A percentile compares a stretch with the other conserved stretches of the same genome.
These are phyloP conservation scores for Dendrolimus punctatus DNA, from an alignment of 1,140 invertebrate species.

Conservation along the genomic window DNA sequence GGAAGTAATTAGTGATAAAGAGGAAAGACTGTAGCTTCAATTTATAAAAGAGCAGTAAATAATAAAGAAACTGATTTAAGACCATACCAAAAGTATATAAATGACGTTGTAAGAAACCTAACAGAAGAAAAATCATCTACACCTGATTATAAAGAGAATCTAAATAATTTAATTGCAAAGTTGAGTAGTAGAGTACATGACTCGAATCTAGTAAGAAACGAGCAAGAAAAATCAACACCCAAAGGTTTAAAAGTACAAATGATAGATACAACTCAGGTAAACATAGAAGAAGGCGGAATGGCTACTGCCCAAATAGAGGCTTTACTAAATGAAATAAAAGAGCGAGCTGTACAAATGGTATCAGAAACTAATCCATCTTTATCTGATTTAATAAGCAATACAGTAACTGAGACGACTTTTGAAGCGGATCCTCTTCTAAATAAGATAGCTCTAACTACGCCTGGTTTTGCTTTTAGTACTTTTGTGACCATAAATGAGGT, in stretches of 20 bases:
- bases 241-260: too few species aligned
- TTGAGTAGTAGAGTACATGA: constrained; percentile 18
- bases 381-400: constrained; percentile 28
- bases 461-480: constrained; percentile 10
- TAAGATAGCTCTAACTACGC: constrained; percentile 2
- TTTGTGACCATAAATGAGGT: constrained; percentile 11
- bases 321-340: constrained; percentile 38
- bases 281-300: constrained; percentile 11
- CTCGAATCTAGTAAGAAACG: constrained; percentile 10
- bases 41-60: neutral
- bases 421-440: constrained; percentile 11
- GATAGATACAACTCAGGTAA: neutral
- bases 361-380: constrained; percentile 24
- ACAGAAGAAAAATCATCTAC: constrained; percentile 1
- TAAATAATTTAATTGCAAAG: constrained; percentile 1
- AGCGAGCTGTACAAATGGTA: constrained; percentile 31
- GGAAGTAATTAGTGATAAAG: constrained; percentile 5
- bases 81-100: neutral
- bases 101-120: neutral
- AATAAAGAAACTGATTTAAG: neutral
- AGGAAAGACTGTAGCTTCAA: neutral
- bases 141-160: neutral
- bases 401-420: constrained; percentile 35
- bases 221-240: too few species aligned
- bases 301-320: constrained; percentile 36